phyloP scores from a whole-genome alignment of 2,113 vertebrate genomes.

The Calyptommatus sinebrachiatus region DNA sequence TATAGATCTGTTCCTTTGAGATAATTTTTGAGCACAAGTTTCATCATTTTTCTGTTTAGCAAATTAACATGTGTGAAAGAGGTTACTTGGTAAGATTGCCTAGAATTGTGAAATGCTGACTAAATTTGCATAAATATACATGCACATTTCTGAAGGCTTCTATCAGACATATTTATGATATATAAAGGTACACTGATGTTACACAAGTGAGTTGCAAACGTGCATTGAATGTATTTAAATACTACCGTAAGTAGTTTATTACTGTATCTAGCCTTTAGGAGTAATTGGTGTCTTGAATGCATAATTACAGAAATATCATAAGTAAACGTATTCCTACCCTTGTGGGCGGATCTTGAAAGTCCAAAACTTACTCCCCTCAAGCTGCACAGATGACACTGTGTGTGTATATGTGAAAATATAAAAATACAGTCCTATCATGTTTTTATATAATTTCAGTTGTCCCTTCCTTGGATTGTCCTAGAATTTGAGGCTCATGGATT shows the following conservation, averaged over 20 bases:
- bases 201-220: background rate
- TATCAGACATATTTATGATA: background rate
- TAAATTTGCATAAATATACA: background rate
- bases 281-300: constrained; percentile 39
- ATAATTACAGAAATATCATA: constrained; percentile 29
- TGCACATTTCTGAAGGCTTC: background rate
- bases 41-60: background rate
- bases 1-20: background rate
- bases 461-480: constrained; percentile 54
- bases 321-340: constrained; percentile 31
- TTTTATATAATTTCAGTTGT: constrained; percentile 33
- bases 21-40: background rate
- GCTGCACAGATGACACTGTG: constrained; percentile 34
- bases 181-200: background rate
- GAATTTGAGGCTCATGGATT: constrained; percentile 69
- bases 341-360: constrained; percentile 40
- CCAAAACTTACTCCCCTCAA: constrained; percentile 49
- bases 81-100: constrained; percentile 10
- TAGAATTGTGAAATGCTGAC: background rate
- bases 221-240: background rate
- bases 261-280: constrained; percentile 25
- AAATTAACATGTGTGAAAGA: constrained; percentile 13
- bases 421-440: constrained; percentile 46
- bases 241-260: background rate
- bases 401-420: constrained; percentile 23